Evolutionary conservation across 2,113 vertebrate genomes (phyloP), one percentile per base, ranked within the genome.

Genomic region (Arvicanthis niloticus): DNA sequence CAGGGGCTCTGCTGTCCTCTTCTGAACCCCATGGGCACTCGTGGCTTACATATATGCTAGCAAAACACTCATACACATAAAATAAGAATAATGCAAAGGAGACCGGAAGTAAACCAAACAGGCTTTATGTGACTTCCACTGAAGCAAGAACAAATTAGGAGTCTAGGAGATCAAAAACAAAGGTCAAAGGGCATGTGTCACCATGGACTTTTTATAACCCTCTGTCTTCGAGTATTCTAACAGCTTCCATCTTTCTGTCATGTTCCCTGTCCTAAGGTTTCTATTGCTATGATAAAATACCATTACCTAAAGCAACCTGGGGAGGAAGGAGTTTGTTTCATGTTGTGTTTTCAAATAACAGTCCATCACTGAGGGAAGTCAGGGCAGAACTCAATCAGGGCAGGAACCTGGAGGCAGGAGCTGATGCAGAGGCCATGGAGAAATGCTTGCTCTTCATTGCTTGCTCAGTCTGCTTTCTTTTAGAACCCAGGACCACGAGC

Each of bases 71-170:
- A 42, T 62, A 62, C 24, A 62, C 24, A 17, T n/a, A 84, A 82
- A 26, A 84, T 31, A 84, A 62, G 60, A 84, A 84, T 29, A 84
- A 40, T 42, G 26, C 7, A 42, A 84, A 84, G 13, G 60, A 62
- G 42, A 17, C n/a, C 75, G 53, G 95, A 95, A 58, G 53, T 77
- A 75, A 89, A n/a, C 29, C 62, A 29, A 91, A 56, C 48, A 89
- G 56, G 51, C 15, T 70, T 42, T 84, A 42, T 85, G n/a, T 84
- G 93, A 90, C 24, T 90, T 80, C 37, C 9, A 81, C 53, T 89
- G 67, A 53, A 10, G 7, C 48, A 91, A 94, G 56, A 89, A 84
- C 86, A 77, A 89, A 9, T 53, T 81, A 81, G 45, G 70, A 70
- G 56, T 13, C 42, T 70, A 76, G 26, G n/a, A 75, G 5, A 73